Evolutionary conservation across 2,888 invertebrate genomes (phyloP).

Genomic region (Elmis aenea): DNA sequence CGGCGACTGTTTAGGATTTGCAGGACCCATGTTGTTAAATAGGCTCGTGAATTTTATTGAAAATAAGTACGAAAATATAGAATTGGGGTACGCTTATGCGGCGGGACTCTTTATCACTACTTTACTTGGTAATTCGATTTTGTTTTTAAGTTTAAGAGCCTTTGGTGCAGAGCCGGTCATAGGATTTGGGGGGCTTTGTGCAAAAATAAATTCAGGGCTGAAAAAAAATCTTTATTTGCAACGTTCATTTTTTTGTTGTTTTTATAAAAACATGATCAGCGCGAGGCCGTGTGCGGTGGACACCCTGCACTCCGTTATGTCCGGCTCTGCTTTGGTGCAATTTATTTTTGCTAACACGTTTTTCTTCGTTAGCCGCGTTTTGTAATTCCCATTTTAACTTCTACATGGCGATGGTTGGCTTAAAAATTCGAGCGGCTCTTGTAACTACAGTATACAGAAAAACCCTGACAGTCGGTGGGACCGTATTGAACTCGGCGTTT

Average conservation of each 20-base stretch:
- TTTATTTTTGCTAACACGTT: too few relatives aligned
- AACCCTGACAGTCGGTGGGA: constrained; percentile 49
- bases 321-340: too few relatives aligned
- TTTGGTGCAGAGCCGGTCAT: too few relatives aligned
- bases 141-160: too few relatives aligned
- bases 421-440: constrained; percentile 83
- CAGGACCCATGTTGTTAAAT: constrained; percentile 83
- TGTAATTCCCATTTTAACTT: constrained; percentile 88
- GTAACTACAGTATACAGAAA: constrained; percentile 78
- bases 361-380: constrained; percentile 71
- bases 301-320: too few relatives aligned
- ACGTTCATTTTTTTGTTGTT: too few relatives aligned
- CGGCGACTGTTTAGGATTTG: constrained; percentile 80
- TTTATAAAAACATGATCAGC: too few relatives aligned
- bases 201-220: too few relatives aligned
- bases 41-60: constrained; percentile 75
- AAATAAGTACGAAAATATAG: constrained; percentile 60
- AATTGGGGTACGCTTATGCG: constrained; percentile 63
- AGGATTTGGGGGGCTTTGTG: too few relatives aligned
- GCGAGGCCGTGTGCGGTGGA: too few relatives aligned
- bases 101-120: constrained; percentile 60
- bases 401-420: constrained; percentile 73
- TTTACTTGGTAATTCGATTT: constrained; percentile 55
- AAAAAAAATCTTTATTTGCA: too few relatives aligned
- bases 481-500: constrained; percentile 44